Evolutionary conservation across 1,140 invertebrate species (phyloP).

Genomic region (Drosophila parabipectinata): DNA sequence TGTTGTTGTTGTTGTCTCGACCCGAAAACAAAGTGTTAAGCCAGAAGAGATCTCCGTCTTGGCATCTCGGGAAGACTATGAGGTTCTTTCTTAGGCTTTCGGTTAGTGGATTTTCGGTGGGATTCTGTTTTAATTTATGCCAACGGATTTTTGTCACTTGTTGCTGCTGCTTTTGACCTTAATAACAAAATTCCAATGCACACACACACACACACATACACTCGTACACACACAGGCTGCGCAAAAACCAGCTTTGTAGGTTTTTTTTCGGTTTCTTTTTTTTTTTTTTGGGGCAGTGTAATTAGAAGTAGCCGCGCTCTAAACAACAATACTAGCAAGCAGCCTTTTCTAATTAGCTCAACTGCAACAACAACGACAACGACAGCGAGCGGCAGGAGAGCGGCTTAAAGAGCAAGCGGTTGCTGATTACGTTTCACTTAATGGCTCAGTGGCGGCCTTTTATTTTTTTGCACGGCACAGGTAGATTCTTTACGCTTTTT

Average conservation of each 20-base stretch:
- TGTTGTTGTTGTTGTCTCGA: slow-evolving; percentile 38
- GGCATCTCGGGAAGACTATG: slow-evolving; percentile 31
- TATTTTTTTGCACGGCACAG: slow-evolving; percentile 27
- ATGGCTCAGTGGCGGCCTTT: slow-evolving; percentile 21
- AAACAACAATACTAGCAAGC: slow-evolving; percentile 39
- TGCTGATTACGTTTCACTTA: slow-evolving; percentile 39
- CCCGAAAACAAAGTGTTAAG: slow-evolving; percentile 23
- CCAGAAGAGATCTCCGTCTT: slow-evolving; percentile 35
- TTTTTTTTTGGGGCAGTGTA: slow-evolving; percentile 62
- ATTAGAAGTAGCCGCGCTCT: slow-evolving; percentile 66
- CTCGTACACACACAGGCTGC: slow-evolving; percentile 6
- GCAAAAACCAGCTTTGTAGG: slow-evolving; percentile 44
- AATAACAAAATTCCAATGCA: slow-evolving; percentile 78
- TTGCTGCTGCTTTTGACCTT: slow-evolving; percentile 69
- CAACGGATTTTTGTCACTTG: slow-evolving; percentile 71
- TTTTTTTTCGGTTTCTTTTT: slow-evolving; percentile 18
- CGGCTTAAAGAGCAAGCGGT: slow-evolving; percentile 12
- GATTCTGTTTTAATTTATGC: slow-evolving; percentile 63
- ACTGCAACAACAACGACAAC: slow-evolving; percentile 26
- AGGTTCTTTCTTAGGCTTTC: slow-evolving; percentile 35
- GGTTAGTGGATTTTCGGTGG: slow-evolving; percentile 19
- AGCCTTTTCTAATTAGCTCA: slow-evolving; percentile 42
- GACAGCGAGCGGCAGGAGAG: slow-evolving; percentile 1
- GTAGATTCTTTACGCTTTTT: background rate
- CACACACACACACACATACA: slow-evolving; percentile 30